A percentile compares a stretch with the other conserved stretches of the same genome.
Conservation (phyloP, 2,888 invertebrate species). For the Melanotus villosus region DNA sequence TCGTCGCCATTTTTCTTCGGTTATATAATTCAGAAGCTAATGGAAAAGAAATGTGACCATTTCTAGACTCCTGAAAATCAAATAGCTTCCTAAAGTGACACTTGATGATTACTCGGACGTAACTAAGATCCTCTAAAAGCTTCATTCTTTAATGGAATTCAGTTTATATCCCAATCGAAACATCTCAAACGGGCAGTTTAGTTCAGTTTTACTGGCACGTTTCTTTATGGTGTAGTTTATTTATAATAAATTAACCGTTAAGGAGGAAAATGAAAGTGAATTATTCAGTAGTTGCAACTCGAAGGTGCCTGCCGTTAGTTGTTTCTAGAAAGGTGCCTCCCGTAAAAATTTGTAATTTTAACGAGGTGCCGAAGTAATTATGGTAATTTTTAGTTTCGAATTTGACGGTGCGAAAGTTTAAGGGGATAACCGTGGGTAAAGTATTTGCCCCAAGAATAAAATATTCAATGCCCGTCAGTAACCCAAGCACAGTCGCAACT, state of each 20-base stretch:
- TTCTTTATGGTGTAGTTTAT: background rate
- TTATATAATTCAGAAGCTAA: conserved; percentile 61
- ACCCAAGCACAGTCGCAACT: background rate
- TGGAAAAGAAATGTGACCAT: conserved; percentile 59
- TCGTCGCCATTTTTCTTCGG: conserved; percentile 35
- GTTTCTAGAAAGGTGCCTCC: background rate
- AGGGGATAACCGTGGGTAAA: background rate
- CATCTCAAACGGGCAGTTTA: conserved; percentile 18
- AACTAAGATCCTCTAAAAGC: conserved; percentile 37
- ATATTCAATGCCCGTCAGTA: conserved; percentile 1
- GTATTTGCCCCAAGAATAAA: conserved; percentile 1
- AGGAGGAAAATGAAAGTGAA: background rate
- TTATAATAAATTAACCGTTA: background rate
- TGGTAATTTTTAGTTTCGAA: background rate
- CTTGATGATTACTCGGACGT: conserved; percentile 48
- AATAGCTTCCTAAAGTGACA: conserved; percentile 45
- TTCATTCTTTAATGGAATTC: conserved; percentile 44
- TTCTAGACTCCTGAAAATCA: conserved; percentile 44
- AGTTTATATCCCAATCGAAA: conserved; percentile 35
- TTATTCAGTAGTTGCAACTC: background rate
- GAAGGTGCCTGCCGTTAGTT: too few relatives aligned
- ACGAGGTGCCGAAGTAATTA: background rate
- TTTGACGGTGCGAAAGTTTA: background rate
- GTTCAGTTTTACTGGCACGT: conserved; percentile 17
- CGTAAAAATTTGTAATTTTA: background rate